Evolutionary conservation across 2,888 invertebrate species (phyloP).

Genomic region (Anarsia innoxiella): DNA sequence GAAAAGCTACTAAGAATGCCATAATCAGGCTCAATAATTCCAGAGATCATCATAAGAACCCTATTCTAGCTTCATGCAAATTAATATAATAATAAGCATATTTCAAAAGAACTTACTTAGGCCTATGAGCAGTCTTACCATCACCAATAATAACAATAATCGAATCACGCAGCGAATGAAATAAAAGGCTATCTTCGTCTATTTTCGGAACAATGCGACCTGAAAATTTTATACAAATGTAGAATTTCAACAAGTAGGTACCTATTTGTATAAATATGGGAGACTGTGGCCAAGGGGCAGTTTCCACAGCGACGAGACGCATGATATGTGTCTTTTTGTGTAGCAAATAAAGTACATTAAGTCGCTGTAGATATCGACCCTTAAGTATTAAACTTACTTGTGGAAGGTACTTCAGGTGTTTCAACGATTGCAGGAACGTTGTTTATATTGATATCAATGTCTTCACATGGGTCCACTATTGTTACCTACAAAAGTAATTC

Average conservation of each 20-base stretch:
- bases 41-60: too few relatives aligned
- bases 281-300: too few relatives aligned
- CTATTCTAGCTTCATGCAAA: background rate
- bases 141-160: slow-evolving; percentile 94
- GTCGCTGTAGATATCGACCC: too few relatives aligned
- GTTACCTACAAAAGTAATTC: slow-evolving; percentile 78
- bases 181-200: slow-evolving; percentile 84
- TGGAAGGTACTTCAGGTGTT: slow-evolving; percentile 41
- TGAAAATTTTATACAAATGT: slow-evolving; percentile 24
- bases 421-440: slow-evolving; percentile 30
- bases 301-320: too few relatives aligned
- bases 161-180: slow-evolving; percentile 93
- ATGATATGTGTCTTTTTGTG: too few relatives aligned
- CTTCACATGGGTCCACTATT: slow-evolving; percentile 89
- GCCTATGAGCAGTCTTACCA: slow-evolving; percentile 92
- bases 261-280: too few relatives aligned
- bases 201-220: slow-evolving; percentile 42
- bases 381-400: slow-evolving; percentile 35
- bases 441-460: slow-evolving; percentile 78
- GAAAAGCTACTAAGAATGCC: too few relatives aligned
- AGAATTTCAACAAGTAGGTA: too few relatives aligned
- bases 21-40: too few relatives aligned
- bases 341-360: too few relatives aligned
- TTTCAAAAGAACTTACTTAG: too few relatives aligned
- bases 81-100: slow-evolving; percentile 24